phyloP scores from a whole-genome alignment of 2,113 vertebrate species.

The Brienomyrus longianalis region DNA sequence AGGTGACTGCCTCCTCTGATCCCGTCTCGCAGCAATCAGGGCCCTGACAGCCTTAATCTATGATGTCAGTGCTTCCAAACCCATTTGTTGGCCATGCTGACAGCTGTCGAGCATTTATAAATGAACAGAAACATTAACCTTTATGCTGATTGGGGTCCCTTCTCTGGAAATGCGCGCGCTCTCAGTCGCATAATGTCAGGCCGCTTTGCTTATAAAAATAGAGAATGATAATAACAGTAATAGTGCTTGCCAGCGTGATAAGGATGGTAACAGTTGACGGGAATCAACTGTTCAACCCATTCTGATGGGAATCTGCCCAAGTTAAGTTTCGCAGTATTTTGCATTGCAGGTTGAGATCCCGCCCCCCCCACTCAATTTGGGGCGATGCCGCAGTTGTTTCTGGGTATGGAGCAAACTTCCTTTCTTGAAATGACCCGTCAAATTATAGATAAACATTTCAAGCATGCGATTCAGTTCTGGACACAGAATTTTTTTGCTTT shows the following conservation, averaged over 20 bases:
- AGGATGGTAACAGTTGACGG: slow-evolving; percentile 33
- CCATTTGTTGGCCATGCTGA: slow-evolving; percentile 61
- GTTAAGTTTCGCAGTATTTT: background rate
- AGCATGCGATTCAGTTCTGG: background rate
- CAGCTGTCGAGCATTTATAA: slow-evolving; percentile 70
- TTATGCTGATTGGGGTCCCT: slow-evolving; percentile 66
- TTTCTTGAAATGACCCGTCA: slow-evolving; percentile 13
- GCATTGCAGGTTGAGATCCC: background rate
- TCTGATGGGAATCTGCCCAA: background rate
- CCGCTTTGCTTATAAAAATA: slow-evolving; percentile 19
- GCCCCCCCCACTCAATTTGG: background rate
- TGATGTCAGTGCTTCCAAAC: slow-evolving; percentile 70
- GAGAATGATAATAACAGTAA: background rate
- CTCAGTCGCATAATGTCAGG: slow-evolving; percentile 65
- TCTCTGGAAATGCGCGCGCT: slow-evolving; percentile 64
- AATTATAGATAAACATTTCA: slow-evolving; percentile 10
- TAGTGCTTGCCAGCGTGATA: background rate
- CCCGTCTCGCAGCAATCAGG: slow-evolving; percentile 51
- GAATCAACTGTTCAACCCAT: no score
- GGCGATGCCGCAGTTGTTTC: background rate
- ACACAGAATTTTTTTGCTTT: background rate
- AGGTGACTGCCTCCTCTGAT: slow-evolving; percentile 62
- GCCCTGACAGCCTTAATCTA: slow-evolving; percentile 73
- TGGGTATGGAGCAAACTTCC: background rate
- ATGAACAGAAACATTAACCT: slow-evolving; percentile 79